phyloP scores from a whole-genome alignment of 2,113 vertebrate species.

The Corydoras maculifer region DNA sequence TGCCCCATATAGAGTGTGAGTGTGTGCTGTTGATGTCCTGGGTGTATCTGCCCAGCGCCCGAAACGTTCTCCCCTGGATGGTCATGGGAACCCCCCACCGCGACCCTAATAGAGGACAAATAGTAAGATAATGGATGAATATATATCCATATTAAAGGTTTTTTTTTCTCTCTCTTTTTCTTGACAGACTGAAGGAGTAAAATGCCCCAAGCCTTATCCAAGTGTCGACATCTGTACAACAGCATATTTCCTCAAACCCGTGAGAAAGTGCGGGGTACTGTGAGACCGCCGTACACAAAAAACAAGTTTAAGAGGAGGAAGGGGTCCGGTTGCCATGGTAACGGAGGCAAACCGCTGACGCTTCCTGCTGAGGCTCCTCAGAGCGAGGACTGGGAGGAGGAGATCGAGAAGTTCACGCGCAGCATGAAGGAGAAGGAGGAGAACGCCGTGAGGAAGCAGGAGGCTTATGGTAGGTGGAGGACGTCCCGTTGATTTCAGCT shows the following conservation, averaged over 20 bases:
- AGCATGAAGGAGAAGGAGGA: neutral
- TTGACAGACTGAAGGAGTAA: neutral
- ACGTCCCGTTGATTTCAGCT: too few species aligned
- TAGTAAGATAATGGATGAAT: too few species aligned
- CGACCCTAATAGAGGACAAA: too few species aligned
- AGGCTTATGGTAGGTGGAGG: slow-evolving; percentile 47
- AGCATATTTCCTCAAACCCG: too few species aligned
- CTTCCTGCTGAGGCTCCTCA: neutral
- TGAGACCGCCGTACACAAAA: neutral
- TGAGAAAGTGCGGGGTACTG: neutral
- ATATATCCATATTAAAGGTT: too few species aligned
- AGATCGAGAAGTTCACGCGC: slow-evolving; percentile 47
- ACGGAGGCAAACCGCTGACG: neutral
- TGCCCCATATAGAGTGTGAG: too few species aligned
- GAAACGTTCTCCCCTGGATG: too few species aligned
- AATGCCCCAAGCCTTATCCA: slow-evolving; percentile 21
- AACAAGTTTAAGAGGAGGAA: neutral
- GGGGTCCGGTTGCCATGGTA: neutral
- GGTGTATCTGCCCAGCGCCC: too few species aligned
- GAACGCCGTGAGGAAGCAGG: neutral
- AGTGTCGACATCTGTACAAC: neutral
- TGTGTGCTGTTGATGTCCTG: too few species aligned
- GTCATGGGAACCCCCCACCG: too few species aligned
- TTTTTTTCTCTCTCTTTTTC: neutral
- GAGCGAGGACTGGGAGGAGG: slow-evolving; percentile 63